phyloP scores from a whole-genome alignment of 2,797 vertebrate genomes.

The Choloepus didactylus region DNA sequence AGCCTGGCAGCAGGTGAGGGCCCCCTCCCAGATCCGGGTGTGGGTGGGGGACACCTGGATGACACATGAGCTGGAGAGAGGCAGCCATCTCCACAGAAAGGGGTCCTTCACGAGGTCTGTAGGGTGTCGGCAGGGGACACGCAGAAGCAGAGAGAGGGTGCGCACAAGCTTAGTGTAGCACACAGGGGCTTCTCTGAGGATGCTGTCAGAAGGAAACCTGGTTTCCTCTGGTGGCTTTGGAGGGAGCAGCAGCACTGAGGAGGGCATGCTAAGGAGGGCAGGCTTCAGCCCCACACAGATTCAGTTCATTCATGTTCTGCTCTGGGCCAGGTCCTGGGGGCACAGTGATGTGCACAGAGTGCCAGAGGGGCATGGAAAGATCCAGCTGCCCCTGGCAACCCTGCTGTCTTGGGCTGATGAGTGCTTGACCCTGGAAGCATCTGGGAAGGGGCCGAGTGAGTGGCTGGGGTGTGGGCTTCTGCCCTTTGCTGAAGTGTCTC shows the following conservation, averaged over 20 bases:
- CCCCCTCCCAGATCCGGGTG: not conserved
- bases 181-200: not conserved
- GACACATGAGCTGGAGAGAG: not conserved
- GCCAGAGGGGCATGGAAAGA: not conserved
- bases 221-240: not conserved
- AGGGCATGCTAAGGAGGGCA: not conserved
- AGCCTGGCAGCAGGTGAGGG: constrained; percentile 74
- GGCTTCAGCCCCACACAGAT: not conserved
- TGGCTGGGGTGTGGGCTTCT: not conserved
- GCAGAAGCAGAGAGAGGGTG: not conserved
- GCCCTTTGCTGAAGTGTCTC: not conserved
- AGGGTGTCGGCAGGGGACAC: not conserved
- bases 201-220: not conserved
- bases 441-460: not conserved
- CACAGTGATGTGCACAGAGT: not conserved
- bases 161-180: too few relatives aligned
- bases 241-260: not conserved
- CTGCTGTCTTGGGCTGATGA: not conserved
- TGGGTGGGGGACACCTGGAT: not conserved
- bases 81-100: not conserved
- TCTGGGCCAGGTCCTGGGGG: not conserved
- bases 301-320: not conserved
- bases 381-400: not conserved
- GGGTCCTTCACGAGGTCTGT: not conserved
- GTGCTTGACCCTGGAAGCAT: not conserved